Evolutionary conservation across 2,888 invertebrate genomes (phyloP).

Genomic region (Melipona beecheii): DNA sequence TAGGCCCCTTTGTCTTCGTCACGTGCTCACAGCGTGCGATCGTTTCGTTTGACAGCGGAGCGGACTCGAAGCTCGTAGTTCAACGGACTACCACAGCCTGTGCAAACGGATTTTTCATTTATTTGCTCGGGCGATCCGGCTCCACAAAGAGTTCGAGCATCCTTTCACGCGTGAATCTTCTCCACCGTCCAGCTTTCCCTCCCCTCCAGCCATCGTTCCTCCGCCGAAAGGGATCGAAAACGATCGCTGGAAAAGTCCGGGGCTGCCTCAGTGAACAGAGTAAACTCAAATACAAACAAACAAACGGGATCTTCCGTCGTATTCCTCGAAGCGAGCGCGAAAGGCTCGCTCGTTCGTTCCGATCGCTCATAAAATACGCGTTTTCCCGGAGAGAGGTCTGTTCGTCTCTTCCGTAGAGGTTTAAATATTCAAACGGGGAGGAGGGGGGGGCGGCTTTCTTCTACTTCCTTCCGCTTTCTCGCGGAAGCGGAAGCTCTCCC

Average conservation of each 20-base stretch:
- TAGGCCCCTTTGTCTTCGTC: no score
- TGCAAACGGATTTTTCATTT: not conserved
- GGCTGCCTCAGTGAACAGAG: not conserved
- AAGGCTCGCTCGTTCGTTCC: conserved; percentile 55
- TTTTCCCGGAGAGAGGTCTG: conserved; percentile 71
- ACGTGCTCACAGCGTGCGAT: no score
- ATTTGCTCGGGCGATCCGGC: not conserved
- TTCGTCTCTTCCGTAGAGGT: conserved; percentile 49
- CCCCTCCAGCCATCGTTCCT: not conserved
- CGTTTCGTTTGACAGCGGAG: no score
- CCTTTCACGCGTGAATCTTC: not conserved
- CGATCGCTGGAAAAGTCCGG: conserved; percentile 11
- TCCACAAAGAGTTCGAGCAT: not conserved
- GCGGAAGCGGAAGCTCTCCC: not conserved
- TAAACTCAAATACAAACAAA: no score
- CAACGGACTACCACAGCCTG: no score
- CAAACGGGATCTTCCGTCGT: not conserved
- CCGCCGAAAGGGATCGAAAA: not conserved
- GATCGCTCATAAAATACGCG: conserved; percentile 79
- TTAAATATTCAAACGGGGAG: conserved; percentile 75
- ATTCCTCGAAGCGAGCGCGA: conserved; percentile 25
- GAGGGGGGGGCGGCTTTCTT: not conserved
- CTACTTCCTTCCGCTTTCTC: not conserved
- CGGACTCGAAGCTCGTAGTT: no score
- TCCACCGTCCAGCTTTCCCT: not conserved